Evolutionary conservation across 1,140 invertebrate genomes (phyloP), one percentile per base, ranked within the genome.

Genomic region (Fopius arisanus): DNA sequence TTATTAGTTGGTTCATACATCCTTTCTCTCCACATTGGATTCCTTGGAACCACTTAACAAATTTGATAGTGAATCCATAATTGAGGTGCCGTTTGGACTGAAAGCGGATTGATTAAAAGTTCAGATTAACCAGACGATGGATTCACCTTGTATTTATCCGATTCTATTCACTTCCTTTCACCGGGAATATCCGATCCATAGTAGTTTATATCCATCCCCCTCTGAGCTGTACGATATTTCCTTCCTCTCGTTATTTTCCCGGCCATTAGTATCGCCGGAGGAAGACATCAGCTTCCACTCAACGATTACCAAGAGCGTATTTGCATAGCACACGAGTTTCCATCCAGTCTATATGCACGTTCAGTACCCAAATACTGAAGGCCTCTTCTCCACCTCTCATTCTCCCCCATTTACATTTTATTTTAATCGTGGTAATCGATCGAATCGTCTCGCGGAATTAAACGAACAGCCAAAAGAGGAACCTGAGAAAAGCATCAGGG

Each of bases 261-360:
- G 76, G 75, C 77, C 80, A 82, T 84, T 85, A 85, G 81, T 77
- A 81, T 75, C 81, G 59, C 59, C 69, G 82, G 82, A 86, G 85
- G 84, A 86, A 88, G 85, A 87, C 86, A 87, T 87, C 85, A 85
- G 85, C 84, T 86, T 88, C 86, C 85, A 88, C 86, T 88, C 84
- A 80, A 82, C 83, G 87, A 88, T 88, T 88, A 87, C 85, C 80
- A 83, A 83, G 73, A 83, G 74, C 77, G 77, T 74, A 88, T 88
- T 87, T 87, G 86, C 87, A 88, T 88, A 87, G 86, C 84, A 86
- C 83, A 85, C 84, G 82, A 77, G 77, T 82, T 69, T 48, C 43
- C 26, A 48, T n/a, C 21, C 40, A 79, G 77, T 69, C 41, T 54
- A 19, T 72, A 68, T 43, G 59, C 43, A 31, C 29, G 9, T 16